These are phyloP conservation scores for Scomberomorus guttatus DNA, from an alignment of 2,797 vertebrate species.

Conservation along the genomic window DNA sequence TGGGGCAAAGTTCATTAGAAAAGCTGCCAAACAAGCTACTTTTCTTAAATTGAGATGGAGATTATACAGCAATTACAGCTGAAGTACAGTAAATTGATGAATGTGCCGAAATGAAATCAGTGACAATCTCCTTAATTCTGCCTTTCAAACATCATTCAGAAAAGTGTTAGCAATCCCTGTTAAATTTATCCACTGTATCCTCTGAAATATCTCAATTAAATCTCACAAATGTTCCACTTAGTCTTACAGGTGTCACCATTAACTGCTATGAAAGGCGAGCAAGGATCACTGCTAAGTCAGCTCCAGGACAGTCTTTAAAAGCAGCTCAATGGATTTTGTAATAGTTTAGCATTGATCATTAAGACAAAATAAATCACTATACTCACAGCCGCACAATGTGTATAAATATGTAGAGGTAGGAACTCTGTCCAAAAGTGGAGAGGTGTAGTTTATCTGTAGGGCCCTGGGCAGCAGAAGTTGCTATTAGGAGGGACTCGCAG, in stretches of 20 bases:
- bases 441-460: constrained; percentile 53
- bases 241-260: constrained; percentile 16
- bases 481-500: constrained; percentile 66
- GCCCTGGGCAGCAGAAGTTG: constrained; percentile 53
- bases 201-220: not conserved
- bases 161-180: not conserved
- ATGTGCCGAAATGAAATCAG: not conserved
- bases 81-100: not conserved
- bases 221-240: not conserved
- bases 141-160: not conserved
- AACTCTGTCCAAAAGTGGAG: constrained; percentile 29
- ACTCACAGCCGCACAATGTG: constrained; percentile 69
- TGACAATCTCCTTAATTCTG: not conserved
- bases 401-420: constrained; percentile 23
- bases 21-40: not conserved
- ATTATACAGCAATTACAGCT: not conserved
- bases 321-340: not conserved
- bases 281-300: not conserved
- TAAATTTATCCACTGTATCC: not conserved
- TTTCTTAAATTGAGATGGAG: not conserved
- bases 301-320: not conserved
- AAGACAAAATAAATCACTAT: constrained; percentile 18
- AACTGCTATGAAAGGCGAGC: not conserved
- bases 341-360: not conserved
- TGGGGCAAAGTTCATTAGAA: constrained; percentile 44